phyloP scores from a whole-genome alignment of 1,140 invertebrate species.

The Eufriesea mexicana region DNA sequence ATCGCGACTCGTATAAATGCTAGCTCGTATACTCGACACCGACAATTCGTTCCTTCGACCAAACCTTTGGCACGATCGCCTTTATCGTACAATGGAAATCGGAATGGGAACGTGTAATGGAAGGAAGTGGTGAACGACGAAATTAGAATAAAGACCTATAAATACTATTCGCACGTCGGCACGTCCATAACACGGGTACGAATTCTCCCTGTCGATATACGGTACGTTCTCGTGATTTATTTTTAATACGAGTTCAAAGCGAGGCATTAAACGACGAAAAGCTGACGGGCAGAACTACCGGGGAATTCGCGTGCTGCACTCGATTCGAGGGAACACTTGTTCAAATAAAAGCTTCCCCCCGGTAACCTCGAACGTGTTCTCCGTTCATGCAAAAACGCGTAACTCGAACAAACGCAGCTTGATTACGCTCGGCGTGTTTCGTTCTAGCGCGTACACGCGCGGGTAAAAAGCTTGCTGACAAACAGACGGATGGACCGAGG shows the following conservation, averaged over 20 bases:
- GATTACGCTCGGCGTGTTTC: background rate
- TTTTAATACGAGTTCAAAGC: background rate
- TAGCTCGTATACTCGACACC: too few species aligned
- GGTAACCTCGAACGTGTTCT: background rate
- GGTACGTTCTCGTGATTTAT: too few species aligned
- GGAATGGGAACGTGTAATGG: too few species aligned
- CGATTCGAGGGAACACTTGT: background rate
- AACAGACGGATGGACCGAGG: background rate
- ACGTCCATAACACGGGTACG: background rate
- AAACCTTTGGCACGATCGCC: background rate
- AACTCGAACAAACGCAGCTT: background rate
- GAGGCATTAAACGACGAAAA: background rate
- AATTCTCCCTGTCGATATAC: background rate
- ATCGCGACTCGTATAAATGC: background rate
- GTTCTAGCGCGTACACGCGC: background rate
- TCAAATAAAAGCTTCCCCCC: too few species aligned
- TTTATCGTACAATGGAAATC: too few species aligned
- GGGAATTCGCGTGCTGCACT: background rate
- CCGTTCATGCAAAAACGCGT: background rate
- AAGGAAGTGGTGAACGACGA: background rate
- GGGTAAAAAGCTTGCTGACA: background rate
- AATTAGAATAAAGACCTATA: background rate
- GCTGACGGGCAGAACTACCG: background rate
- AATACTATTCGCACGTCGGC: background rate
- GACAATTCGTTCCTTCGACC: constrained; percentile 6